Percentiles rank a stretch among this genome's conserved stretches.
These are phyloP conservation scores for Diarsia brunnea DNA, from an alignment of 2,888 invertebrate genomes.

Conservation along the genomic window DNA sequence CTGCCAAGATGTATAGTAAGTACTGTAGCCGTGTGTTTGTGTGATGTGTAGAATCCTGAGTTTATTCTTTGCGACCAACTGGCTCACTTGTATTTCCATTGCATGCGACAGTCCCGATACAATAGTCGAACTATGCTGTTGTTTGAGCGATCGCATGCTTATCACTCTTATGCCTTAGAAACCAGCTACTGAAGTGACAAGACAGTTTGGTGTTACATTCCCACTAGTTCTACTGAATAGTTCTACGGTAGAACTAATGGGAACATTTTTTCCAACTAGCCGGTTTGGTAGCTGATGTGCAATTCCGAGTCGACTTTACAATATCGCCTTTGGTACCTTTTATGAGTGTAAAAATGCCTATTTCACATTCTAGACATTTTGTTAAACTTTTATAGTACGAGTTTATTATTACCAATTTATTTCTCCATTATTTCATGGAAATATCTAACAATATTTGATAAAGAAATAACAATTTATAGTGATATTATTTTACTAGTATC, in stretches of 20 bases:
- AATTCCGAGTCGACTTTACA: too few relatives aligned
- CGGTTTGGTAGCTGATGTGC: too few relatives aligned
- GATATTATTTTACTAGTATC: neutral
- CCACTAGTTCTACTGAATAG: too few relatives aligned
- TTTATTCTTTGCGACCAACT: neutral
- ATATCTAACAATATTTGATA: neutral
- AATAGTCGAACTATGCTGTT: neutral
- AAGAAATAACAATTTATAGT: neutral
- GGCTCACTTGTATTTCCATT: neutral
- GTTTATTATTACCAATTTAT: neutral
- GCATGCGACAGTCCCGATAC: neutral
- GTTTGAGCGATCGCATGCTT: neutral
- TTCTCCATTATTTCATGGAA: neutral
- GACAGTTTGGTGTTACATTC: neutral
- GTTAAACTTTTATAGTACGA: neutral
- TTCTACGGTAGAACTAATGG: too few relatives aligned
- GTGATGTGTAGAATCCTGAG: slow-evolving; percentile 34
- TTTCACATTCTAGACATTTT: neutral
- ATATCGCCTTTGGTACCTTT: neutral
- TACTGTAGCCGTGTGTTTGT: slow-evolving; percentile 64
- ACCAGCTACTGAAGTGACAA: neutral
- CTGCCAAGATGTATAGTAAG: slow-evolving; percentile 89
- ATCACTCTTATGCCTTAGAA: neutral
- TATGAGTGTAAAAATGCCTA: neutral
- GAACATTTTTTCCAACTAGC: too few relatives aligned